Base-by-base conservation (phyloP, 2,888 invertebrate genomes). In the Drosophila yooni region DNA sequence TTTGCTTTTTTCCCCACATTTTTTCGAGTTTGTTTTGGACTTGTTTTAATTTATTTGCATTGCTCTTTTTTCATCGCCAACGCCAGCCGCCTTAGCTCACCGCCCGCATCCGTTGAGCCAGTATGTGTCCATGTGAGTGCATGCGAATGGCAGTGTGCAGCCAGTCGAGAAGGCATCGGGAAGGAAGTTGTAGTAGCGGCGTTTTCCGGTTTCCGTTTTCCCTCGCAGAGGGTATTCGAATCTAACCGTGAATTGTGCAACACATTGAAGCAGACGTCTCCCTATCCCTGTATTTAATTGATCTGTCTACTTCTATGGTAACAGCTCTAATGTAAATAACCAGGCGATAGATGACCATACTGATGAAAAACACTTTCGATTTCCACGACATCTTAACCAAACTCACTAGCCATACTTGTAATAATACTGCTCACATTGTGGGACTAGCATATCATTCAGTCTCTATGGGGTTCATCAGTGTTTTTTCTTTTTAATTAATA, bases 171-270 rank as follows among this genome's bases (percentile, higher is more conserved):
- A 62, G 72, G 61, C 71, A 71, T 61, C 48, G 65, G 83, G 65
- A 76, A 82, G 85, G 88, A 84, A 87, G 81, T 87, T 86, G 87
- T 81, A 76, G 72, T 71, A 74, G 82, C 71, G 84, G 81, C 82
- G 66, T 87, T 83, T 89, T 81, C 83, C 89, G 65, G 81, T 70
- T 81, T 83, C 87, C 81, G 69, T 62, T 74, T 76, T 66, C 40
- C 29, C 52, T 56, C n/a, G 56, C 27, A 56, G 3, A 29, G 13
- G 8, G 38, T 3, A 56, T 56, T 56, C 36, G n/a, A 38, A n/a
- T 2, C 40, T n/a, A 25, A n/a, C 13, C n/a, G 27, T n/a, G 8
- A 36, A 2, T 25, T 25, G 25, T 4, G 25, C 25, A 46, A 15
- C 46, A 46, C 46, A 46, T 8, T 25, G 46, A 15, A 3, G 46